A percentile compares a stretch with the other conserved stretches of the same genome.
phyloP scores from a whole-genome alignment of 2,113 vertebrate species.

The Hippocampus barbouri region DNA sequence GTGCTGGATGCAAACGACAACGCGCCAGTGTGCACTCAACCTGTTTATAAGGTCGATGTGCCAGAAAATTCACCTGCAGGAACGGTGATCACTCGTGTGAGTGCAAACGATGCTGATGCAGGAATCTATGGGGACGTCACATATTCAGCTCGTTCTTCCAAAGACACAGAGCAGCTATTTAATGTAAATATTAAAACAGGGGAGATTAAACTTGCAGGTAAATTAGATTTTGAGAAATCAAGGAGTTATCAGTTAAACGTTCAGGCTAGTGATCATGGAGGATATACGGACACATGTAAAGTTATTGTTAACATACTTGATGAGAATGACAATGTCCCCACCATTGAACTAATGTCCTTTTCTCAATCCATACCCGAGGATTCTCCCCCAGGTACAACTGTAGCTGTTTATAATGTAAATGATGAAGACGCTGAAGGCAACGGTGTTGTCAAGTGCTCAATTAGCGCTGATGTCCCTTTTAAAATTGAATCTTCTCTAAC shows the following conservation, averaged over 20 bases:
- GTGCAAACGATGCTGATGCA: constrained; percentile 61
- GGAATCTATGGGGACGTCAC: constrained; percentile 54
- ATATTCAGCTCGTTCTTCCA: constrained; percentile 33
- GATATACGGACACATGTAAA: constrained; percentile 52
- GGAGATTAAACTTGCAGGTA: constrained; percentile 50
- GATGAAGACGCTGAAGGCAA: constrained; percentile 61
- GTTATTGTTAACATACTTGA: constrained; percentile 63
- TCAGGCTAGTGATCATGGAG: constrained; percentile 61
- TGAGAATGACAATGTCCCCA: constrained; percentile 68
- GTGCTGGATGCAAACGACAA: constrained; percentile 71
- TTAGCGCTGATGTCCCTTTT: constrained; percentile 12
- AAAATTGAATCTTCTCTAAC: constrained; percentile 21
- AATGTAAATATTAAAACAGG: constrained; percentile 62
- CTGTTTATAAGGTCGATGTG: constrained; percentile 62
- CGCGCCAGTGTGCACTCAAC: constrained; percentile 57
- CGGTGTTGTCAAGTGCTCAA: constrained; percentile 19
- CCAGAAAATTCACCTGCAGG: constrained; percentile 52
- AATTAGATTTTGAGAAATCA: constrained; percentile 62
- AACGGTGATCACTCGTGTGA: constrained; percentile 50
- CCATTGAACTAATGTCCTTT: constrained; percentile 65
- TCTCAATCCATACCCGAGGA: constrained; percentile 60
- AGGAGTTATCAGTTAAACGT: constrained; percentile 50
- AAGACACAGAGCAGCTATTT: constrained; percentile 54
- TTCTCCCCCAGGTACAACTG: constrained; percentile 58
- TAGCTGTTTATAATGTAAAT: constrained; percentile 64